Evolutionary conservation across 2,888 invertebrate species (phyloP).

Genomic region (Deilephila porcellus): DNA sequence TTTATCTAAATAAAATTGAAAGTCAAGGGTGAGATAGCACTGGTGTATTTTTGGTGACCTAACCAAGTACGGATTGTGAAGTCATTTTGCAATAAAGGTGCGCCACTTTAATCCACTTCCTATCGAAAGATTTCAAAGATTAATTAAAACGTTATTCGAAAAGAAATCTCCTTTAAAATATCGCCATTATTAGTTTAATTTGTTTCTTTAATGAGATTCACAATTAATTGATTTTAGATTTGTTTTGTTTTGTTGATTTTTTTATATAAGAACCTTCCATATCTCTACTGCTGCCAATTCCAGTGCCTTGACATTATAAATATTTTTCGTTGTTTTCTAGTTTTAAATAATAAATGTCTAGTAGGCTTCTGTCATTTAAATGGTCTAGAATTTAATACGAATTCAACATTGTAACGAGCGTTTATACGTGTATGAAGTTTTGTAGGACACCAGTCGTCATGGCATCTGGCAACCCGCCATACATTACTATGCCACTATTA

Average conservation of each 20-base stretch:
- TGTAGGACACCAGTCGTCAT: background rate
- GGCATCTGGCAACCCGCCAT: slow-evolving; percentile 9
- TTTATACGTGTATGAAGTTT: background rate
- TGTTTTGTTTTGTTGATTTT: too few species aligned
- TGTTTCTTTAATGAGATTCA: too few species aligned
- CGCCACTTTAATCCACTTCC: background rate
- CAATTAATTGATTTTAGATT: too few species aligned
- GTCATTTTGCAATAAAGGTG: background rate
- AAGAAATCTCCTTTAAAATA: too few species aligned
- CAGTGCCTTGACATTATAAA: background rate
- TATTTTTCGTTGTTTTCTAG: background rate
- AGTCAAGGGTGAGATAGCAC: background rate
- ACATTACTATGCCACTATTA: slow-evolving; percentile 11
- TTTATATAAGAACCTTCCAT: background rate
- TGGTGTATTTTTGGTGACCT: background rate
- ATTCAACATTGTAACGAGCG: background rate
- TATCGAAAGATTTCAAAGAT: too few species aligned
- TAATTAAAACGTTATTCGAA: too few species aligned
- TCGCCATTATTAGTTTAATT: too few species aligned
- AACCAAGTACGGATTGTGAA: background rate
- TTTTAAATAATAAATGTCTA: background rate
- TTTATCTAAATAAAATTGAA: background rate
- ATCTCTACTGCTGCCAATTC: background rate
- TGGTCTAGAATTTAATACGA: background rate
- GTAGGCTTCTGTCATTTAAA: background rate